Percentiles rank a stretch among this genome's conserved stretches.
phyloP scores from a whole-genome alignment of 2,113 vertebrate genomes.

The Ctenodactylus gundi region DNA sequence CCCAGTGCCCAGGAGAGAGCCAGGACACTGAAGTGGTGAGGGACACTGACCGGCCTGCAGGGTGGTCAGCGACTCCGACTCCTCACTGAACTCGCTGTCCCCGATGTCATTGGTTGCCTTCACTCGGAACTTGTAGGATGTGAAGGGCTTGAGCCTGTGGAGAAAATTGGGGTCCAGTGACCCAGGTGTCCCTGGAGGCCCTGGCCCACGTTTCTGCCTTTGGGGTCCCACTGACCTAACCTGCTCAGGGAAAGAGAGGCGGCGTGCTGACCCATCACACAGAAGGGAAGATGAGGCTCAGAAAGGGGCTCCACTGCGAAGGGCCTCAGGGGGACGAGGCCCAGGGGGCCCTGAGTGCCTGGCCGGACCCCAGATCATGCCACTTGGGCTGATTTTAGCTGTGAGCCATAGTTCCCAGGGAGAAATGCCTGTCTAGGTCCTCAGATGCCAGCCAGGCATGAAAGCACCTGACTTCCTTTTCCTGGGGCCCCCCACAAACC shows the following conservation, averaged over 20 bases:
- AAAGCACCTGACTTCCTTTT: fast-evolving
- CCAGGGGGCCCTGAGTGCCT: background rate
- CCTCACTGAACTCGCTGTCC: conserved; percentile 96
- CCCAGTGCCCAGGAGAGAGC: background rate
- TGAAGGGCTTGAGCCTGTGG: conserved; percentile 95
- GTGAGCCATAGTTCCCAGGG: background rate
- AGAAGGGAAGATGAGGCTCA: fast-evolving
- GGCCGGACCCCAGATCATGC: fast-evolving
- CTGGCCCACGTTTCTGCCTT: fast-evolving
- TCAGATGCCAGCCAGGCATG: fast-evolving
- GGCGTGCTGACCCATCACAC: fast-evolving
- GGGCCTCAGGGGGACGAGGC: fast-evolving
- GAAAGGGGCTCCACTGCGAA: fast-evolving
- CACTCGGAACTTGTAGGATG: conserved; percentile 96
- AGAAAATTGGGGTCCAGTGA: background rate
- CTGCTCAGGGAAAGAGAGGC: background rate
- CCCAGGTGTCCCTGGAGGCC: fast-evolving
- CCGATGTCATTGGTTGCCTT: conserved; percentile 98
- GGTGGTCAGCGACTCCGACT: conserved; percentile 96
- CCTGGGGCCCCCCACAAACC: no score
- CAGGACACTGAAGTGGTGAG: fast-evolving
- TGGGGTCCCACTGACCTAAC: no score
- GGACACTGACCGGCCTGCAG: conserved; percentile 93
- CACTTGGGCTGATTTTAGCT: background rate
- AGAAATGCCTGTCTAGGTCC: background rate